Evolutionary conservation across 1,140 invertebrate genomes (phyloP).

Genomic region (Hyposmocoma kahamanoa): DNA sequence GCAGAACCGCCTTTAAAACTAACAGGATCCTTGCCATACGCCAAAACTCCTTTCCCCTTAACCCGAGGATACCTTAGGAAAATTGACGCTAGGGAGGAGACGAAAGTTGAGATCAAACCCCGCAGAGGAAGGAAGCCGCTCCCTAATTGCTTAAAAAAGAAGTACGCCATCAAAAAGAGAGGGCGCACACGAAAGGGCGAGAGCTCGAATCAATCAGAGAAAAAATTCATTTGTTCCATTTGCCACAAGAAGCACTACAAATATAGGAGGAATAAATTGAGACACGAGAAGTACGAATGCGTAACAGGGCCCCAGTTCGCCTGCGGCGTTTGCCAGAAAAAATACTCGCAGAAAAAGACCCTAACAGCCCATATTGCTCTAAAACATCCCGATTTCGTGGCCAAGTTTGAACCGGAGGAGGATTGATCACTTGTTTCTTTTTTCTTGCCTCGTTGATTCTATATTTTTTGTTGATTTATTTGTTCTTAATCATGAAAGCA

Average conservation of each 20-base stretch:
- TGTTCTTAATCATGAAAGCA: neutral
- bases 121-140: conserved; percentile 12
- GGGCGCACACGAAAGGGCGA: conserved; percentile 9
- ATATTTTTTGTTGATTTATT: conserved; percentile 7
- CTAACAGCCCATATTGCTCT: conserved; percentile 60
- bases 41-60: conserved; percentile 59
- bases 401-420: neutral
- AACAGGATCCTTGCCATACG: conserved; percentile 37
- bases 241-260: conserved; percentile 63
- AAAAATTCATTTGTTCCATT: conserved; percentile 47
- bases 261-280: conserved; percentile 57
- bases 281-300: conserved; percentile 69
- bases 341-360: conserved; percentile 67
- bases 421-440: conserved; percentile 13
- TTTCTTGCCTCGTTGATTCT: conserved; percentile 7
- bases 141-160: conserved; percentile 24
- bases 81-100: conserved; percentile 17
- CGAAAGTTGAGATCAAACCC: conserved; percentile 8
- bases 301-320: conserved; percentile 65
- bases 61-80: conserved; percentile 56
- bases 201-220: conserved; percentile 7
- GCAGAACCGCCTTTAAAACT: conserved; percentile 45
- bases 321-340: conserved; percentile 60
- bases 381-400: conserved; percentile 37
- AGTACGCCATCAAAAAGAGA: conserved; percentile 24